These are phyloP conservation scores for Pelodiscus sinensis DNA, from an alignment of 2,113 vertebrate genomes.

Conservation along the genomic window DNA sequence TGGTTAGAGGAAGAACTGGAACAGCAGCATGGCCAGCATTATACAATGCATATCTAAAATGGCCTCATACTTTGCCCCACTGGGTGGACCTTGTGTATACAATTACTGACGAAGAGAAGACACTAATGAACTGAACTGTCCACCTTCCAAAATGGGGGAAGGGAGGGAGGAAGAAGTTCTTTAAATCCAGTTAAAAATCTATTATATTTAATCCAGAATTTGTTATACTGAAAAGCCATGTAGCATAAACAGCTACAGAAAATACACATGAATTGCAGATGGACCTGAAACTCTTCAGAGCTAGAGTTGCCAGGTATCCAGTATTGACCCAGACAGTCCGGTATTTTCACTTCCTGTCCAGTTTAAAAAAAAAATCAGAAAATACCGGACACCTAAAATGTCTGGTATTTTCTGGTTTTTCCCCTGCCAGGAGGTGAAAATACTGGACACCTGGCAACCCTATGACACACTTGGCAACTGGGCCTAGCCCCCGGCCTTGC, in stretches of 20 bases:
- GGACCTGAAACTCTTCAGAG: neutral
- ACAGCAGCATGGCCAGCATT: neutral
- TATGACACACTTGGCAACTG: too few species aligned
- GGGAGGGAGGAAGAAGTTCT: neutral
- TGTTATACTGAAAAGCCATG: neutral
- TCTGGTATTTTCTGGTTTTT: too few species aligned
- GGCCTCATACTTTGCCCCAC: neutral
- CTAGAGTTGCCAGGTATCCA: neutral
- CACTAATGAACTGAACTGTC: neutral
- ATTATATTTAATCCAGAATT: neutral
- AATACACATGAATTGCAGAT: neutral
- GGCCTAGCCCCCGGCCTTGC: too few species aligned
- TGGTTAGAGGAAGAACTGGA: neutral
- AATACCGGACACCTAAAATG: too few species aligned
- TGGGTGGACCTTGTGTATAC: neutral
- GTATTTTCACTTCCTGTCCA: too few species aligned
- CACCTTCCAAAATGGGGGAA: neutral
- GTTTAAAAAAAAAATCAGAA: too few species aligned
- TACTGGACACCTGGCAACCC: too few species aligned
- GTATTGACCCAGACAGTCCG: too few species aligned
- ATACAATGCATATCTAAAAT: neutral
- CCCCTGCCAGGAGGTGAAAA: too few species aligned
- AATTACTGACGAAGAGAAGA: neutral
- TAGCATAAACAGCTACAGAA: neutral
- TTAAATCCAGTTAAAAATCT: neutral